These are phyloP conservation scores for Augiades crinisus DNA, from an alignment of 2,888 invertebrate genomes.

Conservation along the genomic window DNA sequence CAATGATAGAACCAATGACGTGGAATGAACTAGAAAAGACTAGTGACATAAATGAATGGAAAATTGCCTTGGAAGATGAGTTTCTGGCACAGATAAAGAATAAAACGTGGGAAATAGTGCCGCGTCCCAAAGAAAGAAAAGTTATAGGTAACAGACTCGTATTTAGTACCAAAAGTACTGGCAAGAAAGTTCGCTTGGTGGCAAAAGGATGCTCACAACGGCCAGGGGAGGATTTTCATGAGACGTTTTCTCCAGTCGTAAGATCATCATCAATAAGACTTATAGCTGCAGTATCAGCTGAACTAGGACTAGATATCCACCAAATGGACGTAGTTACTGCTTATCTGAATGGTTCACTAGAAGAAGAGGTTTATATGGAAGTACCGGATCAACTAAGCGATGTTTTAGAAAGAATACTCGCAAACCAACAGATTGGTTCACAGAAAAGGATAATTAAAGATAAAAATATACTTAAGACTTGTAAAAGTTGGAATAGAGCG, in stretches of 20 bases:
- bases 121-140: slow-evolving; percentile 16
- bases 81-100: slow-evolving; percentile 16
- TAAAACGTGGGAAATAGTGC: slow-evolving; percentile 16
- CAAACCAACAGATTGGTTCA: too few relatives aligned
- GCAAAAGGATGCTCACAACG: slow-evolving; percentile 9
- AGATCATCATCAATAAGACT: slow-evolving; percentile 29
- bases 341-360: slow-evolving; percentile 29
- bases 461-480: too few relatives aligned
- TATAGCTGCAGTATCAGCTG: slow-evolving; percentile 26
- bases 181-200: slow-evolving; percentile 22
- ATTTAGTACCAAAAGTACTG: slow-evolving; percentile 13
- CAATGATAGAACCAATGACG: neutral
- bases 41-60: slow-evolving; percentile 5
- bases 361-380: slow-evolving; percentile 30
- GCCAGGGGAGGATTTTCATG: slow-evolving; percentile 27
- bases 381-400: neutral
- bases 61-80: slow-evolving; percentile 18
- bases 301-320: slow-evolving; percentile 25
- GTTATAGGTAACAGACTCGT: slow-evolving; percentile 20
- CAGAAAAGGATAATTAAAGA: too few relatives aligned
- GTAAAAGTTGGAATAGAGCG: neutral
- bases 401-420: neutral
- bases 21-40: neutral
- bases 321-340: slow-evolving; percentile 32
- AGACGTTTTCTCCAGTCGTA: slow-evolving; percentile 23